Percentiles rank a stretch among this genome's conserved stretches.
Evolutionary conservation across 2,888 invertebrate genomes (phyloP).

Genomic region (Scaptomyza flava): DNA sequence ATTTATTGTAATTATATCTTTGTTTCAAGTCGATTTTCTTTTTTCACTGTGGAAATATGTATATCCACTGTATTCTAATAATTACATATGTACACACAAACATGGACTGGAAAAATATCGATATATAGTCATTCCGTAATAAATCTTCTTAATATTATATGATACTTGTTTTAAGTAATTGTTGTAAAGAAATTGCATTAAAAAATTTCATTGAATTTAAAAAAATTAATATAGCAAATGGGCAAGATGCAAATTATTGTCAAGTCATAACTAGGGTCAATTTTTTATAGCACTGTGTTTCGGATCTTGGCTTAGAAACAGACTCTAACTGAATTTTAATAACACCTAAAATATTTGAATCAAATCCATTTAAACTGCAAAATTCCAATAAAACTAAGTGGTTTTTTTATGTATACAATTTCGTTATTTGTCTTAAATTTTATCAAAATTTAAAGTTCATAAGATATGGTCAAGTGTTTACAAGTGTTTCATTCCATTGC

Average conservation of each 20-base stretch:
- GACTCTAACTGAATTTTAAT: not conserved
- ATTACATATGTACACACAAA: constrained; percentile 50
- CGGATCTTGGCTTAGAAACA: too few relatives aligned
- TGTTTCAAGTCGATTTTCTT: constrained; percentile 36
- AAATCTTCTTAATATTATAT: not conserved
- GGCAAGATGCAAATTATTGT: not conserved
- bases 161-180: not conserved
- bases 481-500: not conserved
- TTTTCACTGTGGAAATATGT: constrained; percentile 57
- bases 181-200: too few relatives aligned
- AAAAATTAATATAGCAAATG: not conserved
- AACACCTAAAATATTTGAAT: not conserved
- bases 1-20: constrained; percentile 20
- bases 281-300: not conserved
- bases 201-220: not conserved
- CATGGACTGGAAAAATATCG: constrained; percentile 42
- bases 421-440: not conserved
- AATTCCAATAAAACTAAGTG: not conserved
- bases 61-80: constrained; percentile 56
- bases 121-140: constrained; percentile 32
- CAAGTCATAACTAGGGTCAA: too few relatives aligned
- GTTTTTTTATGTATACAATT: not conserved
- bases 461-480: not conserved
- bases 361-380: not conserved
- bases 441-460: not conserved